Evolutionary conservation across 2,797 vertebrate genomes (phyloP), one percentile per base, ranked within the genome.

Genomic region (Hyperoplus immaculatus): DNA sequence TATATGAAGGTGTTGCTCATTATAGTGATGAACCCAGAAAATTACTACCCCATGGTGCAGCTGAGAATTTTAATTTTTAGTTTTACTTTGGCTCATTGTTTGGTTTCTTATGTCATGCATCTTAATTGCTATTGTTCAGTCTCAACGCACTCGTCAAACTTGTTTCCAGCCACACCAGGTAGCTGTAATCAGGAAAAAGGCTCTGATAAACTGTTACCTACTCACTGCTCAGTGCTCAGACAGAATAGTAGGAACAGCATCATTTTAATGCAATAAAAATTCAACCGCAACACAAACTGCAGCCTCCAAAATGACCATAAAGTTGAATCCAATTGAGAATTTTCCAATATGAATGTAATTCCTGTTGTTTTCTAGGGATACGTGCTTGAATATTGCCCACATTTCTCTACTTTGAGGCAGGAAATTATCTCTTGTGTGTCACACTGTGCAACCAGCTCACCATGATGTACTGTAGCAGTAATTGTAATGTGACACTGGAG

Each of bases 401-500:
- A 39, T 56, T 68, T 59, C 8, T 67, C 43, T 42, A 5, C 16
- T 16, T 61, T 54, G 29, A 51, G 15, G 8, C 9, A 39, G 10
- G 55, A 21, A 39, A 57, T 75, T 38, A 61, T 13, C 11, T 47
- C 6, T 47, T 70, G 8, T 51, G 58, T 62, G 8, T 57, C n/a
- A 18, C 58, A 72, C 75, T 68, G 38, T 81, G 60, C 49, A 79
- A 49, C 61, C 43, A 69, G 60, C 67, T 57, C 58, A 45, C 50
- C 9, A 51, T 82, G 66, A 84, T 82, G 73, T 73, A 69, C 39
- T 53, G 64, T 63, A 42, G 55, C 51, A 71, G 47, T 70, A 75
- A 86, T 77, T 71, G 54, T 56, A 53, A 77, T 84, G 55, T 64
- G 80, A 53, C 70, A 63, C 69, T 67, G 42, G 75, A 60, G 72